These are phyloP conservation scores for Cuniculus paca DNA, from an alignment of 2,797 vertebrate species.

Conservation along the genomic window DNA sequence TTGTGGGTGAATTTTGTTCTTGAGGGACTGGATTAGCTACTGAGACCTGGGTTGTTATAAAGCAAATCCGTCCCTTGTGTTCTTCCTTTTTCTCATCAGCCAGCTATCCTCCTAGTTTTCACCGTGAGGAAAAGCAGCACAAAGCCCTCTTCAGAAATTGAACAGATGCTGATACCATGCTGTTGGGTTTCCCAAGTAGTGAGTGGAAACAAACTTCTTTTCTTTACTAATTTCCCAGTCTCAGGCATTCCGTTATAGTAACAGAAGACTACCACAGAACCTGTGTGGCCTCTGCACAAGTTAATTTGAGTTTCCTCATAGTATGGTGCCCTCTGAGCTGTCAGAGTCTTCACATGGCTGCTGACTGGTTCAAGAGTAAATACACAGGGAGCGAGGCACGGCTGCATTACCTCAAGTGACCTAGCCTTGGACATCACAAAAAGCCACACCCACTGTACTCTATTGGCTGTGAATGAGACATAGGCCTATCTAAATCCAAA, in stretches of 20 bases:
- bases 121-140: neutral
- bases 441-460: neutral
- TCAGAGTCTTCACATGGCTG: neutral
- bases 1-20: neutral
- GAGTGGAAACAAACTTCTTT: neutral
- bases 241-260: neutral
- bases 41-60: neutral
- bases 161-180: neutral
- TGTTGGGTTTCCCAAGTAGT: neutral
- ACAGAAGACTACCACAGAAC: neutral
- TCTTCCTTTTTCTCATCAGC: neutral
- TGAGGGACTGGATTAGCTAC: neutral
- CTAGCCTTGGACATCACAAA: neutral
- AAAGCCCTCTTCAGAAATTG: neutral
- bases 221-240: neutral
- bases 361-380: neutral
- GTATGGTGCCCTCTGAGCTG: neutral
- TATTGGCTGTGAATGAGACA: neutral
- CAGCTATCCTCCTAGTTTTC: neutral
- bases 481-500: neutral
- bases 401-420: neutral
- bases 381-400: neutral
- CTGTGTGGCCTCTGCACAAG: neutral
- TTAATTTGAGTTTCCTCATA: conserved; percentile 7
- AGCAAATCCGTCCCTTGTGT: neutral